phyloP scores from a whole-genome alignment of 2,797 vertebrate species.

The Myotis pilosus region DNA sequence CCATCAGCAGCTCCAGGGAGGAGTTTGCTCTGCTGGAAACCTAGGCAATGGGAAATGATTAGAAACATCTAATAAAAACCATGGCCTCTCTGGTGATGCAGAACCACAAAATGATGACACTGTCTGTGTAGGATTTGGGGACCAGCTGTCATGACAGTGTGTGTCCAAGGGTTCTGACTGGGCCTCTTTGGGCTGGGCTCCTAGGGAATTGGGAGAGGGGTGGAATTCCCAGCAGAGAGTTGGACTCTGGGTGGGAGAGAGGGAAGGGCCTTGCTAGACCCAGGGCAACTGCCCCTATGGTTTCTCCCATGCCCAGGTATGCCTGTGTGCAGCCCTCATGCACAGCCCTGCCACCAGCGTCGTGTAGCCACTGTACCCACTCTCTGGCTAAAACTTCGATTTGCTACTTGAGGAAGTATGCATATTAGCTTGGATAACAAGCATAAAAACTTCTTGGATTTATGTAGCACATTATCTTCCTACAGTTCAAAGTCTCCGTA shows the following conservation, averaged over 20 bases:
- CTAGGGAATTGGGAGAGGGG: background rate
- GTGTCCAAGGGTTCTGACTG: background rate
- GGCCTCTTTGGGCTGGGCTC: background rate
- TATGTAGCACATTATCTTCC: background rate
- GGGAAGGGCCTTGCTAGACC: background rate
- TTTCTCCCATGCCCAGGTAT: background rate
- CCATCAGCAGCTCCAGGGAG: background rate
- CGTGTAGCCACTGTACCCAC: background rate
- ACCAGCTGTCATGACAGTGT: background rate
- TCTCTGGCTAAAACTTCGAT: background rate
- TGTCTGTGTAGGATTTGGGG: background rate
- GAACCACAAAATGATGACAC: background rate
- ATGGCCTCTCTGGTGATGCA: background rate
- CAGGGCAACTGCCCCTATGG: background rate
- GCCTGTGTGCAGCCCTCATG: background rate
- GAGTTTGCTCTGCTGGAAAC: background rate
- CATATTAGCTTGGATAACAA: background rate
- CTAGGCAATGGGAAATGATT: background rate
- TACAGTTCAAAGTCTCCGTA: constrained; percentile 16
- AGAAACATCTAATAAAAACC: background rate
- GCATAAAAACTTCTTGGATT: background rate
- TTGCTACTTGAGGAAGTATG: background rate
- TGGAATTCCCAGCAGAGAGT: background rate
- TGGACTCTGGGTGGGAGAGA: background rate
- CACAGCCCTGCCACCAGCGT: background rate